Evolutionary conservation across 2,888 invertebrate genomes (phyloP).

Genomic region (Eueremaeus valkanovi): DNA sequence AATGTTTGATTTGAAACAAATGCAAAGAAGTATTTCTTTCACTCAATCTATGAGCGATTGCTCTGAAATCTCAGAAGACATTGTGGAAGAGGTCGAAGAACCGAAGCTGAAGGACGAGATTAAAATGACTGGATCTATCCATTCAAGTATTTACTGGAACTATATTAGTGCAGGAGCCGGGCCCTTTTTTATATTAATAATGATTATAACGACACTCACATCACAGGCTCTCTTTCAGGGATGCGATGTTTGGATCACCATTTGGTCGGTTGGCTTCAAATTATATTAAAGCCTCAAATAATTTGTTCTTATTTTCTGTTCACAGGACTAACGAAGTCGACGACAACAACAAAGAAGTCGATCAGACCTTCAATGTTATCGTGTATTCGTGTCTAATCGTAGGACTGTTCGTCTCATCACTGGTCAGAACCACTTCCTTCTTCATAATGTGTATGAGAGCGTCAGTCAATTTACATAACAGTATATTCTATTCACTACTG

Average conservation of each 20-base stretch:
- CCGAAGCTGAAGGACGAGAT: too few relatives aligned
- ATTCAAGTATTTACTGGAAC: too few relatives aligned
- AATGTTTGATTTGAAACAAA: too few relatives aligned
- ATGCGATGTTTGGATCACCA: slow-evolving; percentile 55
- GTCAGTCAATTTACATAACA: slow-evolving; percentile 45
- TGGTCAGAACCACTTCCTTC: slow-evolving; percentile 43
- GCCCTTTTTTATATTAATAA: slow-evolving; percentile 55
- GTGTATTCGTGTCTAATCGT: slow-evolving; percentile 41
- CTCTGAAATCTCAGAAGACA: too few relatives aligned
- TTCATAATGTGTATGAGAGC: slow-evolving; percentile 46
- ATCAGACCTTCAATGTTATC: neutral
- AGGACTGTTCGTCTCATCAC: slow-evolving; percentile 41
- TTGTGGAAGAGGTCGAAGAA: too few relatives aligned
- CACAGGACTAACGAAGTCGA: neutral
- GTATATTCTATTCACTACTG: slow-evolving; percentile 51
- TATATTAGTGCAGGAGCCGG: slow-evolving; percentile 62
- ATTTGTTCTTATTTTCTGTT: neutral
- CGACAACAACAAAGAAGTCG: neutral
- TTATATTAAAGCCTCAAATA: neutral
- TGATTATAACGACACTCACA: slow-evolving; percentile 54
- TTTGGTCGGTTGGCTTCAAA: slow-evolving; percentile 50
- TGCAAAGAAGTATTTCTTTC: too few relatives aligned
- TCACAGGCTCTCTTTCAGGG: slow-evolving; percentile 52
- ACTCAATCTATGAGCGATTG: too few relatives aligned
- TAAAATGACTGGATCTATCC: too few relatives aligned